These are phyloP conservation scores for Haliclona indistincta DNA, from an alignment of 37 sponge, comb jelly and placozoan genomes.

Conservation along the genomic window DNA sequence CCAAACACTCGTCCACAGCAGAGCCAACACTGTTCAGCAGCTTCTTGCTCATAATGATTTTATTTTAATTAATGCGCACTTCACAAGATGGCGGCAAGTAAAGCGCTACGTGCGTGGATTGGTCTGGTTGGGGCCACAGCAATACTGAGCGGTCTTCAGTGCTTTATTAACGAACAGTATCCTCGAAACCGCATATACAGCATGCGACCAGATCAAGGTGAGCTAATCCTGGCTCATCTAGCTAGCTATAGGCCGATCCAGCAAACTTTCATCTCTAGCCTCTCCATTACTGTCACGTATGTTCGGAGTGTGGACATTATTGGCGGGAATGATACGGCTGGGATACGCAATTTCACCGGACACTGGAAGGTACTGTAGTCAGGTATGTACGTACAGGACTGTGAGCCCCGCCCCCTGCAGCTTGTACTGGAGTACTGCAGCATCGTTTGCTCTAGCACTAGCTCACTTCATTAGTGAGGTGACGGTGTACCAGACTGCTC, in stretches of 20 bases:
- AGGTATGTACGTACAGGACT: not conserved
- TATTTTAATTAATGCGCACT: not conserved
- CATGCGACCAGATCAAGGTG: slow-evolving; percentile 41
- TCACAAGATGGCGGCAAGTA: not conserved
- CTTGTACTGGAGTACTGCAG: slow-evolving; percentile 24
- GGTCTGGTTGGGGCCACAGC: slow-evolving; percentile 50
- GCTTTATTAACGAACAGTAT: slow-evolving; percentile 14
- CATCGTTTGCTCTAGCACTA: slow-evolving; percentile 60
- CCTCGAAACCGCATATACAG: slow-evolving; percentile 17
- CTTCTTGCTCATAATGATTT: slow-evolving; percentile 73
- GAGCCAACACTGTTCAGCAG: slow-evolving; percentile 62
- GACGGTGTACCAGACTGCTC: slow-evolving; percentile 48
- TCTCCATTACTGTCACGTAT: slow-evolving; percentile 35
- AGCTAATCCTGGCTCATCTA: not conserved
- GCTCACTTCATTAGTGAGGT: slow-evolving; percentile 49
- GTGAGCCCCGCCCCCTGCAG: slow-evolving; percentile 13
- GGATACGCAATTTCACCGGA: slow-evolving; percentile 34
- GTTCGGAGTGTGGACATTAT: slow-evolving; percentile 68
- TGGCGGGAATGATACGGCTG: slow-evolving; percentile 47
- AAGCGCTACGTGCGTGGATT: slow-evolving; percentile 36
- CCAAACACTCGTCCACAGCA: slow-evolving; percentile 82
- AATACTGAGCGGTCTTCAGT: slow-evolving; percentile 21
- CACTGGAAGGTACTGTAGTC: slow-evolving; percentile 48
- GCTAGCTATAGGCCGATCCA: not conserved
- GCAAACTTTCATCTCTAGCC: slow-evolving; percentile 23